Base-by-base conservation (phyloP, 1,140 invertebrate genomes). In the Dendroctonus ponderosae region DNA sequence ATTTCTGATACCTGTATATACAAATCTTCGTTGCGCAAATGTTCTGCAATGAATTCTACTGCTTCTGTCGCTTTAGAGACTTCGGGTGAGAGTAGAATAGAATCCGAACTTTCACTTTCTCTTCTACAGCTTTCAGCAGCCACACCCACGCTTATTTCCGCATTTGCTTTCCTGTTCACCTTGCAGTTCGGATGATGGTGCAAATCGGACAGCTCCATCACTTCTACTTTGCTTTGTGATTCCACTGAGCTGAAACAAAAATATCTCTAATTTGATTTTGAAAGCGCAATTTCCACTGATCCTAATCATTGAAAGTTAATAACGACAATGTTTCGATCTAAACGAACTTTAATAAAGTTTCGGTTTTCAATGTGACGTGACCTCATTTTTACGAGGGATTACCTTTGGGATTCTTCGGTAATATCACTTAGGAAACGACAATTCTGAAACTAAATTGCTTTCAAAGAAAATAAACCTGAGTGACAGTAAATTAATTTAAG, bases 21-120 rank as follows among this genome's bases (percentile, higher is more conserved):
- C 74, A 96, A 89, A 83, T 97, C 94, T 81, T 97, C 95, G 78
- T 96, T 96, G 71, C 95, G 88, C 64, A 99, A 85, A 85, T 99
- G 96, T 80, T 98, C 96, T 26, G 96, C 96, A 68, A 99, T 98
- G 79, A 98, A 98, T 77, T 96, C 94, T 0, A 98, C 95, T 3
- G 96, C 96, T 80, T 98, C 95, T 7, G 96, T 97, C 12, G 96
- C 96, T 81, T 96, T 93, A 69, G 89, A 91, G 0, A 96, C 94
- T 79, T 97, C 95, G 0, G 93, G 92, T 38, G 93, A 94, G 9
- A 97, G 82, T 38, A 94, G 84, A 37, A 96, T 84, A 2, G 92
- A 93, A 77, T 96, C 93, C 0, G 92, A 94, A 74, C 91, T 93
- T 77, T 96, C 93, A 46, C 92, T 94, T 76, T 94, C 93, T 66